A percentile compares a stretch with the other conserved stretches of the same genome.
phyloP scores from a whole-genome alignment of 2,888 invertebrate genomes.

The Nudaria mundana region DNA sequence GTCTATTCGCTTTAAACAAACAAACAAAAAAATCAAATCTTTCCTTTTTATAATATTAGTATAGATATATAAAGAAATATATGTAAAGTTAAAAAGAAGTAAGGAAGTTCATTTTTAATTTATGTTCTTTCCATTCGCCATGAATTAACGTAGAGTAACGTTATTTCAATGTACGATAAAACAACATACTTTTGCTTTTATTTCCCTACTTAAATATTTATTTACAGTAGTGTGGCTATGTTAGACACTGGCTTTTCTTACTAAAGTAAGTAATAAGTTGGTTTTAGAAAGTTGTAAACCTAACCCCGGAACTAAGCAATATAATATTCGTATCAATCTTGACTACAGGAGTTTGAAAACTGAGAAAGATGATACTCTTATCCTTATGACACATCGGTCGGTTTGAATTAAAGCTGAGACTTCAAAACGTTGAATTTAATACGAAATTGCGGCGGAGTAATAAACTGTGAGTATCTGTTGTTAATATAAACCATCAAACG shows the following conservation, averaged over 20 bases:
- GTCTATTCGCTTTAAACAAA: conserved; percentile 30
- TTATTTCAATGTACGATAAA: conserved; percentile 63
- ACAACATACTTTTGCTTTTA: conserved; percentile 70
- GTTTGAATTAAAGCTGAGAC: conserved; percentile 51
- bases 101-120: conserved; percentile 64
- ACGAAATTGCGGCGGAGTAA: conserved; percentile 52
- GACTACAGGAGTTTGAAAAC: conserved; percentile 48
- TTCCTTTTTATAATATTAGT: no score
- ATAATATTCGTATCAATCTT: conserved; percentile 60
- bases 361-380: conserved; percentile 44
- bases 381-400: conserved; percentile 43
- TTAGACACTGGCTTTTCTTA: no score
- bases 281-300: no score
- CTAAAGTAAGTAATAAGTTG: no score
- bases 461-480: conserved; percentile 67
- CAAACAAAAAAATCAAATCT: no score
- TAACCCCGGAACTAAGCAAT: no score
- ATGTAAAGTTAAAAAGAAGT: conserved; percentile 56
- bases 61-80: no score
- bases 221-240: conserved; percentile 9
- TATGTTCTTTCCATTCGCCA: conserved; percentile 60
- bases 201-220: conserved; percentile 40
- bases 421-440: conserved; percentile 61
- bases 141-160: conserved; percentile 56
- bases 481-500: conserved; percentile 69